Evolutionary conservation across 1,140 invertebrate species (phyloP).

Genomic region (Acyrthosiphon pisum): DNA sequence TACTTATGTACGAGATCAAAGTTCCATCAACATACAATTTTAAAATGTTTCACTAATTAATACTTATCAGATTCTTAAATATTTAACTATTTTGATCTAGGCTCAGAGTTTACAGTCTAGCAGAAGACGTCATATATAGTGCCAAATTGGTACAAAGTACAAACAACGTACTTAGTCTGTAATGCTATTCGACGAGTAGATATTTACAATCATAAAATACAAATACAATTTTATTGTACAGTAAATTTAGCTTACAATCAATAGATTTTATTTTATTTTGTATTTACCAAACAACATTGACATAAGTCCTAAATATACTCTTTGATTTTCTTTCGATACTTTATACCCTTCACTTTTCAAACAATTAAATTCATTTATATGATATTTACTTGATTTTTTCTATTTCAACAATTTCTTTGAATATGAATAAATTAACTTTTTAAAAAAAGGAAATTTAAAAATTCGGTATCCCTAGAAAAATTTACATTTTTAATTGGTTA

Average conservation of each 20-base stretch:
- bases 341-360: not conserved
- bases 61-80: not conserved
- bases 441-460: too few species aligned
- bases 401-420: not conserved
- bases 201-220: not conserved
- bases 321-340: not conserved
- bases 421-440: not conserved
- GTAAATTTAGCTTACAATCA: not conserved
- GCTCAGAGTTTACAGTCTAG: not conserved
- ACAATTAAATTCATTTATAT: not conserved
- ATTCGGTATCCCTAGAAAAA: too few species aligned
- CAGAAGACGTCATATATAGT: not conserved
- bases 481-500: too few species aligned
- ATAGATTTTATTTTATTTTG: not conserved
- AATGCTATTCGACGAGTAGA: not conserved
- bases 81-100: not conserved
- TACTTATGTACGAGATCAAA: not conserved
- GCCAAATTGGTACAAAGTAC: not conserved
- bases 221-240: not conserved
- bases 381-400: not conserved
- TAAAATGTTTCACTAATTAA: not conserved
- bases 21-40: not conserved
- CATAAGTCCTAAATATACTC: not conserved
- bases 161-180: not conserved
- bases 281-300: not conserved